Evolutionary conservation across 2,888 invertebrate genomes (phyloP).

Genomic region (Drosophila bunnanda): DNA sequence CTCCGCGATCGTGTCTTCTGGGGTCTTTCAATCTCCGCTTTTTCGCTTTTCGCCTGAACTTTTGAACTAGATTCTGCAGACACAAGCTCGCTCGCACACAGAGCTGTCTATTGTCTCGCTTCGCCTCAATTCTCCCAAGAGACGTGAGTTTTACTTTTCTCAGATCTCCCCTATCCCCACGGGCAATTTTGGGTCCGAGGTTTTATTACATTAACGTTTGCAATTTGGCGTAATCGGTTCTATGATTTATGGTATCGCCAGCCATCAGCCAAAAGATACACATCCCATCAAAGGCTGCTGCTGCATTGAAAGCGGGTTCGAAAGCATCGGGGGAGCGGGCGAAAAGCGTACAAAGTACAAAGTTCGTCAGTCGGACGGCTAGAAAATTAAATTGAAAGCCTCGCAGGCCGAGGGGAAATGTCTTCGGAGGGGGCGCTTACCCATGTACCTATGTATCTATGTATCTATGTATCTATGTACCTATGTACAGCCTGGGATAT

Average conservation of each 20-base stretch:
- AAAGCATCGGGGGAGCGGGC: constrained; percentile 16
- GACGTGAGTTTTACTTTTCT: constrained; percentile 75
- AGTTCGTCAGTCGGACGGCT: constrained; percentile 53
- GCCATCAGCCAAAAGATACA: constrained; percentile 48
- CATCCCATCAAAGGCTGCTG: constrained; percentile 22
- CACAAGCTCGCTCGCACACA: constrained; percentile 34
- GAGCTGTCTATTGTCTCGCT: constrained; percentile 43
- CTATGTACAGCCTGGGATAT: constrained; percentile 12
- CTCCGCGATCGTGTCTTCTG: constrained; percentile 53
- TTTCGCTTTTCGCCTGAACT: constrained; percentile 72
- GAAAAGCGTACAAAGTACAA: constrained; percentile 36
- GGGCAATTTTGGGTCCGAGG: constrained; percentile 42
- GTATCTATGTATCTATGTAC: background rate
- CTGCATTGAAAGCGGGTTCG: constrained; percentile 64
- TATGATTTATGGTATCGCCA: constrained; percentile 48
- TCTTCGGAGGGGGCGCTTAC: background rate
- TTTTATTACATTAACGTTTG: constrained; percentile 54
- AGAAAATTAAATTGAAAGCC: constrained; percentile 81
- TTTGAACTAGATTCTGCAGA: constrained; percentile 79
- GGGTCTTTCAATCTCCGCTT: constrained; percentile 39
- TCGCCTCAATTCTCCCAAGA: constrained; percentile 40
- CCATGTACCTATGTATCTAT: too few relatives aligned
- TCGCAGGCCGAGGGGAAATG: constrained; percentile 35
- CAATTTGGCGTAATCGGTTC: constrained; percentile 53
- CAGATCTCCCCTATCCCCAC: constrained; percentile 49